Evolutionary conservation across 2,113 vertebrate genomes (phyloP).

Genomic region (Poeciliopsis retropinna): DNA sequence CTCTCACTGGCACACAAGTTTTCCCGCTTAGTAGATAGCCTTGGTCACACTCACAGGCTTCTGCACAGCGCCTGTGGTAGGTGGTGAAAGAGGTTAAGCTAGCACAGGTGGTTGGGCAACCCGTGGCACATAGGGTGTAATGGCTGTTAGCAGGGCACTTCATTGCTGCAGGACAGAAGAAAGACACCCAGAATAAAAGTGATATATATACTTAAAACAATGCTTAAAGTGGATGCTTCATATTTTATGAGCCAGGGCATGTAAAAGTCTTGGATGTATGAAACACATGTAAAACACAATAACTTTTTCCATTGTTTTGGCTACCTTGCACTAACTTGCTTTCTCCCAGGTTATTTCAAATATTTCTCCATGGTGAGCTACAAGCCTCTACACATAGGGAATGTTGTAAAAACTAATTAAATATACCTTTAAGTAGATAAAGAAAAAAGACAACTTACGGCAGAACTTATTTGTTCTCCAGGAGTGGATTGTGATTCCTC

Average conservation of each 20-base stretch:
- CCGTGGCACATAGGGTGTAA: slow-evolving; percentile 71
- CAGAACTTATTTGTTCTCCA: slow-evolving; percentile 72
- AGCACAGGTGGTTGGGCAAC: slow-evolving; percentile 78
- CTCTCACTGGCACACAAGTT: slow-evolving; percentile 73
- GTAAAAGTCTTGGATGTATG: background rate
- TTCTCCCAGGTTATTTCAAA: background rate
- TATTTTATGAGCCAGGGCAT: background rate
- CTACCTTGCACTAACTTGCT: background rate
- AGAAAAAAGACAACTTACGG: slow-evolving; percentile 57
- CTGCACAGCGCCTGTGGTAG: slow-evolving; percentile 72
- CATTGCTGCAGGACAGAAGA: slow-evolving; percentile 64
- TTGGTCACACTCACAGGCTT: slow-evolving; percentile 81
- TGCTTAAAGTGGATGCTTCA: background rate
- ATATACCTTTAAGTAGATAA: background rate
- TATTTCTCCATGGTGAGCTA: background rate
- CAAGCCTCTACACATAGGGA: background rate
- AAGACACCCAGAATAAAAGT: background rate
- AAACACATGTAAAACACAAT: background rate
- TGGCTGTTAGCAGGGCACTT: slow-evolving; percentile 81
- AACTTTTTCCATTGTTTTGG: background rate
- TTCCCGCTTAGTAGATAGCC: slow-evolving; percentile 77
- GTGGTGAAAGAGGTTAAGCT: slow-evolving; percentile 15
- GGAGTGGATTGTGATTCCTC: slow-evolving; percentile 49
- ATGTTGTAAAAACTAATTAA: background rate
- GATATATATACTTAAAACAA: background rate